Conservation (phyloP, 2,113 vertebrate genomes). For the Plecotus auritus region DNA sequence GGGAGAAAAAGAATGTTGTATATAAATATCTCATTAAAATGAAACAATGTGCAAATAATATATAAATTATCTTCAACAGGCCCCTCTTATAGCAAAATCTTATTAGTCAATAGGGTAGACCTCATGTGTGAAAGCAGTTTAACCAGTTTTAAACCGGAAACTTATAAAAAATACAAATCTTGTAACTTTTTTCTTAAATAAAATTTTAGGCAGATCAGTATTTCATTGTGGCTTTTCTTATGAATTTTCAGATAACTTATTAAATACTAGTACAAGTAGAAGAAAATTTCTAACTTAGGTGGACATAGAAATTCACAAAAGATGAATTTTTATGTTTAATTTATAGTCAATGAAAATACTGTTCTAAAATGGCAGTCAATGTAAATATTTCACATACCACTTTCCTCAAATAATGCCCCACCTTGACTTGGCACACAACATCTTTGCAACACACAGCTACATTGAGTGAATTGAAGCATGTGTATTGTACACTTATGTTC, state of each 20-base stretch:
- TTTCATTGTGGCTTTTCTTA: neutral
- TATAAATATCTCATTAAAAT: conserved; percentile 71
- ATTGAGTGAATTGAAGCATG: neutral
- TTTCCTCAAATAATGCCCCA: neutral
- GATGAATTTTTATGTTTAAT: conserved; percentile 10
- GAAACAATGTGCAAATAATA: conserved; percentile 68
- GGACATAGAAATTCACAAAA: conserved; percentile 56
- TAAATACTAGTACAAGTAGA: neutral
- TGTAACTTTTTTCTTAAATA: neutral
- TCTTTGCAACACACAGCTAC: neutral
- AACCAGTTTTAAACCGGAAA: neutral
- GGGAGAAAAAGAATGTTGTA: conserved; percentile 24
- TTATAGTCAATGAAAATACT: conserved; percentile 32
- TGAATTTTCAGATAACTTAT: neutral
- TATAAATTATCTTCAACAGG: conserved; percentile 65
- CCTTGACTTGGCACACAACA: neutral
- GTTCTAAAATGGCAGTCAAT: conserved; percentile 33
- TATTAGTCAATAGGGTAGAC: conserved; percentile 24
- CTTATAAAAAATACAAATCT: neutral
- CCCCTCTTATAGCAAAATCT: conserved; percentile 22
- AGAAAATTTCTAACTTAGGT: conserved; percentile 62
- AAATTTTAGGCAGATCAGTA: neutral
- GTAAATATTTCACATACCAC: neutral
- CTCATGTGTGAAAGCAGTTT: conserved; percentile 33
- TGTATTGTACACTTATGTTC: accelerated